Conservation (phyloP, 2,888 invertebrate genomes). For the Troides aeacus region DNA sequence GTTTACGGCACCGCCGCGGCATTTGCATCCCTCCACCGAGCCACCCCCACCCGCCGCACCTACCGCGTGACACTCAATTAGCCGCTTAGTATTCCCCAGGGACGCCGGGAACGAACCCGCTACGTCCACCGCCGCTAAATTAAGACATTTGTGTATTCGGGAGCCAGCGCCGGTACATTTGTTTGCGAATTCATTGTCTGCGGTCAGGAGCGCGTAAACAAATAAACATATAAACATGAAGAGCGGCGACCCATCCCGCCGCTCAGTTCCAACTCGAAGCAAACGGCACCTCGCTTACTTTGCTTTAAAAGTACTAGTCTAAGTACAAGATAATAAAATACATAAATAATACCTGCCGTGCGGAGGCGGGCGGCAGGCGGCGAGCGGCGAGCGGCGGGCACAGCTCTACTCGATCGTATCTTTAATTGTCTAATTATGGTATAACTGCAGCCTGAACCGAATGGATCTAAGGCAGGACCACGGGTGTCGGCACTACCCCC, state of each 20-base stretch:
- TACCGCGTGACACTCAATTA: slow-evolving; percentile 37
- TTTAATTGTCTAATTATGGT: no score
- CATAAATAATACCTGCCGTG: neutral
- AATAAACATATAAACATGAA: no score
- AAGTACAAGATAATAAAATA: no score
- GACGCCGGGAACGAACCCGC: slow-evolving; percentile 7
- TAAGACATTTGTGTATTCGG: slow-evolving; percentile 17
- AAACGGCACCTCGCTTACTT: neutral
- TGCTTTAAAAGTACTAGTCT: neutral
- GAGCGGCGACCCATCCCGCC: neutral
- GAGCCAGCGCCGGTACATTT: neutral
- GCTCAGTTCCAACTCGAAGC: neutral
- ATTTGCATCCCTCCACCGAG: slow-evolving; percentile 33
- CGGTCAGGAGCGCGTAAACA: neutral
- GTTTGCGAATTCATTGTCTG: neutral
- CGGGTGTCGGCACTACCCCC: no score
- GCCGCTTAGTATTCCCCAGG: slow-evolving; percentile 42
- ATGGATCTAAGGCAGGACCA: no score
- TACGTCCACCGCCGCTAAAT: slow-evolving; percentile 11
- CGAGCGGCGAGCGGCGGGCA: slow-evolving; percentile 5
- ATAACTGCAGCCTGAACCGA: no score
- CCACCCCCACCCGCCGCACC: neutral
- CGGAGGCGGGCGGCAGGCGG: slow-evolving; percentile 1
- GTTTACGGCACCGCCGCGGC: neutral
- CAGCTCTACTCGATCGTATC: neutral